Evolutionary conservation across 2,797 vertebrate species (phyloP).

Genomic region (Psittacula echo): DNA sequence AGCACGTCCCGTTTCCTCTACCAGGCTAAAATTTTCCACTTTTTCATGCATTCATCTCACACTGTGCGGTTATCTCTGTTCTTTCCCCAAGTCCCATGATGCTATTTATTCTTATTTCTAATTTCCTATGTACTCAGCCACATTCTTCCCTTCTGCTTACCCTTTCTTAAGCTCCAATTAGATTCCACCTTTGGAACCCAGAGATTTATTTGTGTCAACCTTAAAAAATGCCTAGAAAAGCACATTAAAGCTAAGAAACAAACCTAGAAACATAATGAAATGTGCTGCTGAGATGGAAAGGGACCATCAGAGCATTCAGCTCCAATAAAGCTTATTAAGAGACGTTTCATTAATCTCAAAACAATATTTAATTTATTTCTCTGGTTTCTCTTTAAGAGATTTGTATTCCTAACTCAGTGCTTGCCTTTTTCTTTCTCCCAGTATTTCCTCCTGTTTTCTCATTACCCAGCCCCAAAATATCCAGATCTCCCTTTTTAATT

Average conservation of each 20-base stretch:
- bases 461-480: slow-evolving; percentile 34
- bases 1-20: background rate
- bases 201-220: slow-evolving; percentile 50
- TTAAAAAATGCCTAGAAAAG: slow-evolving; percentile 44
- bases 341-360: slow-evolving; percentile 49
- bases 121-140: slow-evolving; percentile 42
- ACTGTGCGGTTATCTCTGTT: slow-evolving; percentile 24
- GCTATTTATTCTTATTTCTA: slow-evolving; percentile 51
- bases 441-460: background rate
- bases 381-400: slow-evolving; percentile 30
- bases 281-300: slow-evolving; percentile 31
- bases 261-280: slow-evolving; percentile 26
- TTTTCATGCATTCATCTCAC: slow-evolving; percentile 45
- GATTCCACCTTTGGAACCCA: slow-evolving; percentile 23
- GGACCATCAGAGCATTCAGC: background rate
- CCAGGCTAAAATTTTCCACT: background rate
- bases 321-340: slow-evolving; percentile 39
- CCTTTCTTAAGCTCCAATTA: slow-evolving; percentile 49
- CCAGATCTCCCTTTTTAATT: slow-evolving; percentile 62
- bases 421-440: background rate
- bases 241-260: slow-evolving; percentile 30
- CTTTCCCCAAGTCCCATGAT: slow-evolving; percentile 17
- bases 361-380: slow-evolving; percentile 39
- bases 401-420: background rate
- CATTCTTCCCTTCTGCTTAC: slow-evolving; percentile 35